Base-by-base conservation (phyloP, 2,888 invertebrate genomes). In the Andrena minutula region DNA sequence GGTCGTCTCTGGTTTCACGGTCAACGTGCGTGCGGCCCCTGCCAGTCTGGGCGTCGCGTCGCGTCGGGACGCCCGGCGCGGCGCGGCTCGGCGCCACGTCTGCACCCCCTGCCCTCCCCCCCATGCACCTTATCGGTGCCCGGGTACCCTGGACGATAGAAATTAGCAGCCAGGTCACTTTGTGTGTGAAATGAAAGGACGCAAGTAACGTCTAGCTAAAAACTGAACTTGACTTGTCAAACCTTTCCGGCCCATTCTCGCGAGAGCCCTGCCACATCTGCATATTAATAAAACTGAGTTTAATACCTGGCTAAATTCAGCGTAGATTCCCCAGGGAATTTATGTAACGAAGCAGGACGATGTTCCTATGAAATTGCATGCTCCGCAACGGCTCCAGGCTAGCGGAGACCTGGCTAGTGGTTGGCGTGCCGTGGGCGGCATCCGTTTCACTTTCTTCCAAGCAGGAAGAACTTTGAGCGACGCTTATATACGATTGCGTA, bases 21-120 rank as follows among this genome's bases (percentile, higher is more conserved):
- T 92, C 91, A 92, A 89, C 87, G 90, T 90, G 91, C 91, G 92
- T 91, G 92, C 86, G 90, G 92, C 89, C 91, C 92, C 92, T 88
- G 85, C 84, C 77, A 90, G 92, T 91, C 92, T 91, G 85, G 92
- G 89, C 91, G 92, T 51, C 51, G 51, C 10, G 41, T 41, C 41
- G 56, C 56, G 56, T 90, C 92, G 90, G 88, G 92, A 92, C 90
- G 90, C 89, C 86, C 84, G 91, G 91, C 41, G 41, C 41, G 41
- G 41, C 41, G 16, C 41, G 41, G 41, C 41, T 16, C 16, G 41
- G 41, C 91, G 91, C 91, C 91, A 89, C 87, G 91, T 90, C 90
- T 90, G 79, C 79, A 64, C 78, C 58, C 69, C 56, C 56, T 56
- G 23, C 56, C 10, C 56, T 10, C 23, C 78, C 56, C 23, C 23